Evolutionary conservation across 2,888 invertebrate genomes (phyloP).

Genomic region (Dolichomitus sp.): DNA sequence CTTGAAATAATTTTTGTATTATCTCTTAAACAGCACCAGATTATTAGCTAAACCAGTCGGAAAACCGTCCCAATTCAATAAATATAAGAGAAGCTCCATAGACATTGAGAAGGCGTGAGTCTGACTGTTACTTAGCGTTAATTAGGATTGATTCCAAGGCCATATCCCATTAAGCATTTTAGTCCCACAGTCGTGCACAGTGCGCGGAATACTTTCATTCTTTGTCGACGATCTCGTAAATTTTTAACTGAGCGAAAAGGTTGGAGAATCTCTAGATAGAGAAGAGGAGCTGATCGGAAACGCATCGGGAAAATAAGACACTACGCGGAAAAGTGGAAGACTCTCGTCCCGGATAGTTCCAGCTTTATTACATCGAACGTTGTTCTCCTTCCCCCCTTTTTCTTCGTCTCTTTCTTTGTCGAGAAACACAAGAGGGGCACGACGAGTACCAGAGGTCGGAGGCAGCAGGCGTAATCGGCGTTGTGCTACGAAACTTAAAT

Average conservation of each 20-base stretch:
- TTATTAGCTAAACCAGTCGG: not conserved
- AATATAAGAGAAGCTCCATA: not conserved
- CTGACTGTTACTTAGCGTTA: not conserved
- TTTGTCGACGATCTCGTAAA: constrained; percentile 3
- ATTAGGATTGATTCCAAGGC: not conserved
- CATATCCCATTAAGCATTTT: not conserved
- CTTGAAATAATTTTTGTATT: too few species aligned
- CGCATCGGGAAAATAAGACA: constrained; percentile 11
- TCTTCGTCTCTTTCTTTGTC: not conserved
- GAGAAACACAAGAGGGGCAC: not conserved
- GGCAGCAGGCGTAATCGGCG: constrained; percentile 23
- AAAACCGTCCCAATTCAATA: not conserved
- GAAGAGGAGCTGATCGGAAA: not conserved
- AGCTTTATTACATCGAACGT: constrained; percentile 39
- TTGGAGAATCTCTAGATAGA: constrained; percentile 1
- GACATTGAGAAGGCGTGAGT: not conserved
- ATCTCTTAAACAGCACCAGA: too few species aligned
- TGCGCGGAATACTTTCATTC: not conserved
- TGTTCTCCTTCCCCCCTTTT: not conserved
- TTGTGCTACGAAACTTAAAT: constrained; percentile 63
- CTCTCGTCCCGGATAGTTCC: constrained; percentile 1
- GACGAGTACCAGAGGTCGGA: not conserved
- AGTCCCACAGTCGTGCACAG: not conserved
- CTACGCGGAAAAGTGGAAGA: constrained; percentile 9
- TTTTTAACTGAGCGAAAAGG: constrained; percentile 10